A percentile compares a stretch with the other conserved stretches of the same genome.
Evolutionary conservation across 2,113 vertebrate genomes (phyloP).

Genomic region (Daboia siamensis): DNA sequence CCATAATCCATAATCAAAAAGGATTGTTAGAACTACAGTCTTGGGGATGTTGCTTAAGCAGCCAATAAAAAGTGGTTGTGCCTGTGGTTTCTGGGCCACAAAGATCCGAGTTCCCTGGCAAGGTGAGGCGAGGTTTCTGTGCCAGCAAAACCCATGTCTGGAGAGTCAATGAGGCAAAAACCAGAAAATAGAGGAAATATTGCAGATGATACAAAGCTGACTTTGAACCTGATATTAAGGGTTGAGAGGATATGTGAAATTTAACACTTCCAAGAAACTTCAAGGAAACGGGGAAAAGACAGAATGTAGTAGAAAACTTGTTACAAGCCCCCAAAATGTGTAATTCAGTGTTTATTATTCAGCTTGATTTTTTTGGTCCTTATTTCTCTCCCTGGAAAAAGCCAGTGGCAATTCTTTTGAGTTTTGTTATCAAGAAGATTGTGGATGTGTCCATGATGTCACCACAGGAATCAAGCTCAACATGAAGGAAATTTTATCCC

Average conservation of each 20-base stretch:
- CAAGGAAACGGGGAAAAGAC: neutral
- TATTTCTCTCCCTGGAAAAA: neutral
- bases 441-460: neutral
- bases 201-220: neutral
- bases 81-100: neutral
- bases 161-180: neutral
- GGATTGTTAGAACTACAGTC: neutral
- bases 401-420: neutral
- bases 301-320: neutral
- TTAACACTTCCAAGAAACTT: neutral
- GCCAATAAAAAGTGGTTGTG: neutral
- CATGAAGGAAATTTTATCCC: neutral
- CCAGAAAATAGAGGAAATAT: neutral
- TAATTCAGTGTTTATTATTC: neutral
- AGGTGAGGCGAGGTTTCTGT: neutral
- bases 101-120: neutral
- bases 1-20: neutral
- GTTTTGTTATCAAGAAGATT: neutral
- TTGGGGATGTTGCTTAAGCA: neutral
- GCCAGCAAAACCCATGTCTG: neutral
- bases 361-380: neutral
- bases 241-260: neutral
- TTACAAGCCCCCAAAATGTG: neutral
- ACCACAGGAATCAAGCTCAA: neutral
- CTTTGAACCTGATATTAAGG: neutral